Evolutionary conservation across 1,140 invertebrate species (phyloP).

Genomic region (Leptestheria dahalacensis): DNA sequence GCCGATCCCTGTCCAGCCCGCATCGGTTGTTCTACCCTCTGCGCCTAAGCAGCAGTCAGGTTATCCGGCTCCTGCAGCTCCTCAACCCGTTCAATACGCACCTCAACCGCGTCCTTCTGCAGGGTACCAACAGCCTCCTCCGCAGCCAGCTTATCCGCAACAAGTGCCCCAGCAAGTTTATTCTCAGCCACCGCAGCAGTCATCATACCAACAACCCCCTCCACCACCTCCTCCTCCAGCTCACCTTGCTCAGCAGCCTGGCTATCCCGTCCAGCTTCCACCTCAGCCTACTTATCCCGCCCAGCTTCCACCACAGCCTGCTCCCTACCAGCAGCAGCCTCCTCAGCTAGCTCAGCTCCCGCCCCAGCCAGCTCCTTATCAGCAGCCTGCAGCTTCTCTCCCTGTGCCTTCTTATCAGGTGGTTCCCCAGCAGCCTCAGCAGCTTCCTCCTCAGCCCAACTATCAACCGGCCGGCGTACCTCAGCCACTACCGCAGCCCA

Average conservation of each 20-base stretch:
- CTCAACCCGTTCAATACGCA: neutral
- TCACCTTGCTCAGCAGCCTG: neutral
- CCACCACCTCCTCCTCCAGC: neutral
- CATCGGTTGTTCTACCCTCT: slow-evolving; percentile 21
- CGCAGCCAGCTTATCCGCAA: slow-evolving; percentile 14
- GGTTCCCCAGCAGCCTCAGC: slow-evolving; percentile 18
- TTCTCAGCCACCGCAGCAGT: neutral
- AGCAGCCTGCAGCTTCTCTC: slow-evolving; percentile 14
- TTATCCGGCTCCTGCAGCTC: slow-evolving; percentile 4
- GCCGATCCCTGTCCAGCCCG: slow-evolving; percentile 20
- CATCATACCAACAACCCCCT: slow-evolving; percentile 13
- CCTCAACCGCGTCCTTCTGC: neutral
- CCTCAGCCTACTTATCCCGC: neutral
- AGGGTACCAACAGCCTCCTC: slow-evolving; percentile 9
- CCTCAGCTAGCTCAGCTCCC: slow-evolving; percentile 6
- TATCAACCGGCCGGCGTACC: neutral
- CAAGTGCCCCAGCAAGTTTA: slow-evolving; percentile 12
- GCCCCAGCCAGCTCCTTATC: slow-evolving; percentile 12
- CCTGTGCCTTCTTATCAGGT: slow-evolving; percentile 18
- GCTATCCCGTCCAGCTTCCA: neutral
- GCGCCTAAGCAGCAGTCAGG: slow-evolving; percentile 16
- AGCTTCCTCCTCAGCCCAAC: neutral
- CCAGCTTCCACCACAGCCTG: neutral
- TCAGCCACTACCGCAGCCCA: neutral
- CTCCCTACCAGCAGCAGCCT: slow-evolving; percentile 7